These are phyloP conservation scores for Macrosteles quadrilineatus DNA, from an alignment of 1,140 invertebrate genomes.

Conservation along the genomic window DNA sequence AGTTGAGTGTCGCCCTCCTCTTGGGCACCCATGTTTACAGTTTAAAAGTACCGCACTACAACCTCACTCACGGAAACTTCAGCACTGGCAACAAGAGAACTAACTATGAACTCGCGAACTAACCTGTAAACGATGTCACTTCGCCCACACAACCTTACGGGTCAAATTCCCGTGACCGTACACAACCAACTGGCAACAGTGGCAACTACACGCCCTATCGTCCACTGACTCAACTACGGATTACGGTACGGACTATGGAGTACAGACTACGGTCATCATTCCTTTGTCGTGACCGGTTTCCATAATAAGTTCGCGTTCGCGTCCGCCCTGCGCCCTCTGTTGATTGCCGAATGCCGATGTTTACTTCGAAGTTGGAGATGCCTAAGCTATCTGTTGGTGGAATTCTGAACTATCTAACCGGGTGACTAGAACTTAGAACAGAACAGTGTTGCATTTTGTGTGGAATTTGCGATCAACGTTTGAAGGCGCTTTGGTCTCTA, in stretches of 20 bases:
- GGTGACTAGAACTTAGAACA: no score
- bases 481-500: no score
- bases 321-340: background rate
- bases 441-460: no score
- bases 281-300: constrained; percentile 5
- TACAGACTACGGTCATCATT: background rate
- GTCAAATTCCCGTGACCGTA: background rate
- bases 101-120: no score
- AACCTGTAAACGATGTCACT: background rate
- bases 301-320: background rate
- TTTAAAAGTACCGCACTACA: no score
- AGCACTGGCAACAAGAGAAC: background rate
- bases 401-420: no score
- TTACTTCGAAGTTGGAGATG: background rate
- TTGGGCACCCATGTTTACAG: constrained; percentile 28
- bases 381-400: no score
- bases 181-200: background rate
- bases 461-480: no score
- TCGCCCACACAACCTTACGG: background rate
- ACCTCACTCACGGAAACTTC: background rate
- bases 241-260: no score
- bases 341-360: background rate
- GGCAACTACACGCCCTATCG: no score
- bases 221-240: background rate
- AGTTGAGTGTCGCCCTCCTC: constrained; percentile 22